Evolutionary conservation across 2,797 vertebrate genomes (phyloP), one percentile per base, ranked within the genome.

Genomic region (Chiloscyllium punctatum): DNA sequence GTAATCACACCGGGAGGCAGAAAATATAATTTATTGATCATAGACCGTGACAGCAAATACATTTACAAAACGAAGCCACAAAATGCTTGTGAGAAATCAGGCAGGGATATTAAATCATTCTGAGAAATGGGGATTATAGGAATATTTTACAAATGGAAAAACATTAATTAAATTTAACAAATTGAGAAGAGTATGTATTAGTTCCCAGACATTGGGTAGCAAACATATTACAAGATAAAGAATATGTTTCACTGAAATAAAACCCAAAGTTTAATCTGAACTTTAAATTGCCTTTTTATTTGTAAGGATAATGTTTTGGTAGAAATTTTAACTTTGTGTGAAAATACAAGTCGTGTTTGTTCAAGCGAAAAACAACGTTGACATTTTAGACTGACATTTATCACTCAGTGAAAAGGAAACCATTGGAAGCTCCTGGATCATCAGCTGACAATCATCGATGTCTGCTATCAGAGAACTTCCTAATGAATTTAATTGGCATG

Each of bases 81-180:
- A 91, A 91, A 91, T 91, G 88, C 71, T 33, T 95, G 94, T 74
- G 94, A 95, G 94, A 95, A 95, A 30, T 51, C 94, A 95, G 94
- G 94, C 94, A 95, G 71, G 30, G 27, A 53, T 57, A 74, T 95
- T 95, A 95, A 95, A 95, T 95, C 71, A 95, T 77, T 95, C 51
- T 66, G 71, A 77, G 72, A 57, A 53, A 77, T 74, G 2, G 71
- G 30, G 94, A 72, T 95, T 95, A 72, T 95, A 53, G 66, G 51
- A 18, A 95, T 15, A 77, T 95, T 95, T 95, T 95, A 77, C 48
- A 95, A 95, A 95, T 95, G 94, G 71, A 21, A 94, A 53, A 95
- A 95, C 94, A 95, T 95, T 77, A 95, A 95, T 95, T 95, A 95
- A 72, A 57, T 95, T 95, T 77, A 95, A 95, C 68, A 95, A 95